phyloP scores from a whole-genome alignment of 2,888 invertebrate species.

The Papilio protenor region DNA sequence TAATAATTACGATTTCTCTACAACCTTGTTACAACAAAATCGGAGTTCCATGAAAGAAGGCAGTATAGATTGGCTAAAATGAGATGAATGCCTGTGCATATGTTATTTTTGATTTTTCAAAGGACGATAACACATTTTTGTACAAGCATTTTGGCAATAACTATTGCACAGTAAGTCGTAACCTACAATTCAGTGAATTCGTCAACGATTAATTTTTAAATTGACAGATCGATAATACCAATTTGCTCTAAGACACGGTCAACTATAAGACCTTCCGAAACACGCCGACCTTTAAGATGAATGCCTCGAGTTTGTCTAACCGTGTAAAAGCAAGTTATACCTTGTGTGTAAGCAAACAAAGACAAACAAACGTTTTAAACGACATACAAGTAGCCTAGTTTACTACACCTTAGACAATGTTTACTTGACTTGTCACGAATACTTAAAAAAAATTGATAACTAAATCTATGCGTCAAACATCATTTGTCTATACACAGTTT shows the following conservation, averaged over 20 bases:
- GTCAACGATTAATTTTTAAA: background rate
- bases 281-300: conserved; percentile 14
- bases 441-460: background rate
- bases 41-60: background rate
- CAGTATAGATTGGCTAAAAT: background rate
- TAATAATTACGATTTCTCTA: background rate
- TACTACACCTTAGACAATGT: background rate
- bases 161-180: too few relatives aligned
- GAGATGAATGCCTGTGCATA: background rate
- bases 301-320: conserved; percentile 20
- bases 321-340: conserved; percentile 7
- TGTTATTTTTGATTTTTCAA: too few relatives aligned
- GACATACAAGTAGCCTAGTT: background rate
- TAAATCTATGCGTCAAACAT: background rate
- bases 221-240: background rate
- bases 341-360: background rate
- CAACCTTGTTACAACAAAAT: background rate
- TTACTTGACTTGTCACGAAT: background rate
- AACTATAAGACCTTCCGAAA: conserved; percentile 24
- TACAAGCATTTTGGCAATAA: too few relatives aligned
- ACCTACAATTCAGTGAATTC: too few relatives aligned
- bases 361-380: background rate
- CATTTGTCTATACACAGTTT: background rate
- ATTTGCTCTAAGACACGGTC: conserved; percentile 15
- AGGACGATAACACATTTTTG: too few relatives aligned